Evolutionary conservation across 1,140 invertebrate genomes (phyloP), one percentile per base, ranked within the genome.

Genomic region (Trichonephila clavipes): DNA sequence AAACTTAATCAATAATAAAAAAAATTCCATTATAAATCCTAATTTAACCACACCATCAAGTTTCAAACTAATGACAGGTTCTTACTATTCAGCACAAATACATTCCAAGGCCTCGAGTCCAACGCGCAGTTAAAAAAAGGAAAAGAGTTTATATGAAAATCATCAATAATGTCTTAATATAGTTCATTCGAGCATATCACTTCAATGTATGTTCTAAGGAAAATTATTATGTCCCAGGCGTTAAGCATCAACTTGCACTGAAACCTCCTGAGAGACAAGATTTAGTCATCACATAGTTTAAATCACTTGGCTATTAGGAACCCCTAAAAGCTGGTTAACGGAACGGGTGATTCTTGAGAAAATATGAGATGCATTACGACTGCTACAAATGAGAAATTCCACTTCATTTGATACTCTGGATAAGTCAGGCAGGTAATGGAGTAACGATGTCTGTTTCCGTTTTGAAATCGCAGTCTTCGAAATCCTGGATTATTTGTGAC

Each of bases 321-420:
- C 21, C 44, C 90, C 81, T 59, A 58, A 72, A 85, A 92, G 64
- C 82, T 87, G 91, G 91, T 92, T 92, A 92, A 69, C 66, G 66
- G 66, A 24, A 86, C 44, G 82, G 85, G 83, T 61, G 91, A 87
- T 44, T 64, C 51, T 81, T 59, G 51, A 82, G 81, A 66, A 91
- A 82, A 83, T 91, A 92, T 92, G 91, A 86, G 91, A 83, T 44
- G 61, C 85, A 92, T 92, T 86, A 86, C 28, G 61, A n/a, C 28
- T 40, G 66, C 85, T 92, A 92, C 82, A 92, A 92, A 92, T 92
- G 91, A 92, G 82, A 92, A 92, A 92, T 92, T 92, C 91, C 64
- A 87, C 59, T 92, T 92, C 91, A 92, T 92, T 92, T 92, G 90
- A 16, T 51, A 62, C 61, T 34, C 61, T 21, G 62, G 61, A 92